Percentiles rank a stretch among this genome's conserved stretches.
Conservation (phyloP, 2,888 invertebrate species). For the Germaria angustata region DNA sequence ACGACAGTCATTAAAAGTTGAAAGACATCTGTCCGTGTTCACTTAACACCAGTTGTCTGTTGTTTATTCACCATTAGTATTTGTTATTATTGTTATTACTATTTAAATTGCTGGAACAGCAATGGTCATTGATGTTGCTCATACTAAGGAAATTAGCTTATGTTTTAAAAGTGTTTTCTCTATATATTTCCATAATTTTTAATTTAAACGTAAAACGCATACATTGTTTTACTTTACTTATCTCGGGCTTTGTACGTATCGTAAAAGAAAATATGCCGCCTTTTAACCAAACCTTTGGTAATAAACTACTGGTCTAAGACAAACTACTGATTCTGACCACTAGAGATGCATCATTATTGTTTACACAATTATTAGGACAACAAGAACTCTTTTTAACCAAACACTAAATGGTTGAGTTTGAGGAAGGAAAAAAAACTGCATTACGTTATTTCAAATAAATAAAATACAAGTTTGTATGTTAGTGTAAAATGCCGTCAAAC, state of each 20-base stretch:
- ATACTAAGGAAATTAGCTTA: constrained; percentile 73
- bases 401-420: constrained; percentile 28
- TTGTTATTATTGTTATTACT: constrained; percentile 77
- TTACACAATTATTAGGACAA: constrained; percentile 78
- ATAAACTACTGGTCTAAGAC: constrained; percentile 30
- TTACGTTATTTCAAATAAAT: constrained; percentile 9
- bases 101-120: constrained; percentile 74
- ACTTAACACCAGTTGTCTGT: constrained; percentile 42
- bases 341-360: constrained; percentile 75
- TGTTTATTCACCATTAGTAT: constrained; percentile 76
- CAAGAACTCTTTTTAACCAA: constrained; percentile 60
- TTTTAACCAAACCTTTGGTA: constrained; percentile 39
- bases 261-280: constrained; percentile 73
- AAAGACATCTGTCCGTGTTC: constrained; percentile 19
- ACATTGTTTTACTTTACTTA: constrained; percentile 69
- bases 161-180: constrained; percentile 28
- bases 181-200: constrained; percentile 4
- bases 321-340: constrained; percentile 51
- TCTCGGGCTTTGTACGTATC: constrained; percentile 6
- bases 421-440: constrained; percentile 8
- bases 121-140: constrained; percentile 59
- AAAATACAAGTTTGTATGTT: not conserved
- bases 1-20: not conserved
- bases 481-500: constrained; percentile 54
- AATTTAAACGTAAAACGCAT: constrained; percentile 31